These are phyloP conservation scores for Pristionchus arcanus DNA, from an alignment of 2,888 invertebrate species.

Conservation along the genomic window DNA sequence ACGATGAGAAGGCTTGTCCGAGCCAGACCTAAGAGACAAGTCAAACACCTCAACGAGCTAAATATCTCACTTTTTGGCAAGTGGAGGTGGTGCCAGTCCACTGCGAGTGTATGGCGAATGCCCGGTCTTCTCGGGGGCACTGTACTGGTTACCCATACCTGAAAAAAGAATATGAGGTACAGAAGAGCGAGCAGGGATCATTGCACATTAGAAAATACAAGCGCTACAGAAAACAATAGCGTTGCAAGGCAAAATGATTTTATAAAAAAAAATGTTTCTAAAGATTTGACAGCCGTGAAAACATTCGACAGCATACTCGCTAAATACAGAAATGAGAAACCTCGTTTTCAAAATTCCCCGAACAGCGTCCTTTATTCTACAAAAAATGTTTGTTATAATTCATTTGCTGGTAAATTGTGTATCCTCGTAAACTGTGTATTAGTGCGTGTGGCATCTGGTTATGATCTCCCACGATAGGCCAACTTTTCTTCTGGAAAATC, in stretches of 20 bases:
- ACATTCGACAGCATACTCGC: neutral
- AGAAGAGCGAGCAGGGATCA: neutral
- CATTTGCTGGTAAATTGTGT: no score
- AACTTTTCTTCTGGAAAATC: no score
- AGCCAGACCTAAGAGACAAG: slow-evolving; percentile 55
- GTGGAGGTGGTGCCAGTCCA: slow-evolving; percentile 75
- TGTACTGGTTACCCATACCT: slow-evolving; percentile 77
- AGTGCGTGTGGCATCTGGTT: no score
- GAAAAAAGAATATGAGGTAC: neutral
- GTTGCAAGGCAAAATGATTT: no score
- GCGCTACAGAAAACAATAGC: no score
- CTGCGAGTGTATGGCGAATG: slow-evolving; percentile 77
- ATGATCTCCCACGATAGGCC: no score
- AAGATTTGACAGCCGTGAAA: no score
- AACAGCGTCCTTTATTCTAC: no score
- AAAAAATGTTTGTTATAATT: no score
- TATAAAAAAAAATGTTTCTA: no score
- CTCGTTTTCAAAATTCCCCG: neutral
- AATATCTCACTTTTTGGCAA: slow-evolving; percentile 62
- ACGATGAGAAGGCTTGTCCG: slow-evolving; percentile 75
- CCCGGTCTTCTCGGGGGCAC: slow-evolving; percentile 72
- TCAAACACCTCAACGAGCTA: neutral
- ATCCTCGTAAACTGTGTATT: no score
- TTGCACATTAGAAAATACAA: no score
- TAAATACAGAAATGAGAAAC: neutral